Evolutionary conservation across 2,113 vertebrate species (phyloP), one percentile per base, ranked within the genome.

Genomic region (Oncorhynchus clarkii): DNA sequence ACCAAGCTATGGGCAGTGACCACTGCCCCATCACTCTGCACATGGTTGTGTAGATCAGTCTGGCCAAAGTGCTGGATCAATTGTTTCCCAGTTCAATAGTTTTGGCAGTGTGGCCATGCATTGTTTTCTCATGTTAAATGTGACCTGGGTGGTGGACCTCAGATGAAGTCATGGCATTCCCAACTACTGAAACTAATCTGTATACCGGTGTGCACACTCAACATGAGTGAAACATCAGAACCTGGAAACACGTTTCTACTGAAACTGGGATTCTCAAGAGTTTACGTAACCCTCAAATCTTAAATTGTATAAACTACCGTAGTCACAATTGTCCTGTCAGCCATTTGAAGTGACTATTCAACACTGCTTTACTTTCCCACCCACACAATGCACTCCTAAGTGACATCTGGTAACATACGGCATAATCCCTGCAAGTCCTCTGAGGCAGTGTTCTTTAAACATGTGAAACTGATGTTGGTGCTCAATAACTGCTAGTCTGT

Each of bases 11-110:
- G 84, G 96, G 96, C 26, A 97, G 96, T 62, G 96, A 97, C 88
- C 95, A 98, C 89, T 98, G 96, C 79, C 95, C 96, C 67, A 95
- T 98, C 72, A 97, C 95, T 24, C 89, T 97, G 13, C 93, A 92
- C 71, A 22, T 97, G 16, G 94, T 89, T 0, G 76, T 95, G 75
- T 96, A 93, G 71, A 51, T 24, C 3, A 16, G 48, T 65, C 29
- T 27, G 16, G 68, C 34, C 27, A 64, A 76, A 12, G 31, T 27
- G 45, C 49, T 48, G 65, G 20, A 24, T 24, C 34, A 22, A 20
- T 24, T 70, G 39, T 16, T 18, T 12, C 67, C 2, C 16, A 49
- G 34, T 34, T 45, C 14, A 69, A 18, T 18, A 27, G 34, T 69
- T 69, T 18, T 16, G 34, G 34, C 6, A 2, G 67, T 34, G 68